Evolutionary conservation across 2,113 vertebrate genomes (phyloP).

Genomic region (Apteryx owenii): DNA sequence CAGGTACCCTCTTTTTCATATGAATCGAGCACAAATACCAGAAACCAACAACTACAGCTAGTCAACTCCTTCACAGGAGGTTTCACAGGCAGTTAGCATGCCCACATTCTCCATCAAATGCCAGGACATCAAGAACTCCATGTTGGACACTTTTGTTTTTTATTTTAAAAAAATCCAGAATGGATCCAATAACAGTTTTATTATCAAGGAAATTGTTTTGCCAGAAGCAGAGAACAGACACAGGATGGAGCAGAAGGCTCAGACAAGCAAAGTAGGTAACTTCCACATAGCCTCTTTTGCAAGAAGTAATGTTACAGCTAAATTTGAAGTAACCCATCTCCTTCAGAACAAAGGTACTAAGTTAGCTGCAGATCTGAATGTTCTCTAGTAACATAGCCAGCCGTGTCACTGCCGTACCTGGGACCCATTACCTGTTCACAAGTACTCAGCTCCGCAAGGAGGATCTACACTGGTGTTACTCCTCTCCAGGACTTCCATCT

Average conservation of each 20-base stretch:
- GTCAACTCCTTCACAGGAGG: neutral
- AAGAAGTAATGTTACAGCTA: slow-evolving; percentile 23
- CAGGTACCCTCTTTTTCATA: neutral
- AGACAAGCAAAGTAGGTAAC: slow-evolving; percentile 38
- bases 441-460: neutral
- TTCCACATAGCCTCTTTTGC: neutral
- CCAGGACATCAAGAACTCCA: neutral
- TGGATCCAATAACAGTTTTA: slow-evolving; percentile 71
- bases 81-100: rapidly evolving
- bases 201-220: slow-evolving; percentile 66
- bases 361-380: slow-evolving; percentile 1
- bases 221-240: slow-evolving; percentile 64
- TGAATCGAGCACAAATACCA: neutral
- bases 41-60: neutral
- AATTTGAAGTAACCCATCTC: slow-evolving; percentile 32
- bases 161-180: slow-evolving; percentile 74
- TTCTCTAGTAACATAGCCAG: neutral
- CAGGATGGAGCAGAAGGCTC: slow-evolving; percentile 65
- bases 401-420: neutral
- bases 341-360: neutral
- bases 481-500: neutral
- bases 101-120: neutral
- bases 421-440: neutral
- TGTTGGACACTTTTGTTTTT: slow-evolving; percentile 46
- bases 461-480: neutral